Conservation (phyloP, 2,797 vertebrate genomes). For the Danionella dracula region DNA sequence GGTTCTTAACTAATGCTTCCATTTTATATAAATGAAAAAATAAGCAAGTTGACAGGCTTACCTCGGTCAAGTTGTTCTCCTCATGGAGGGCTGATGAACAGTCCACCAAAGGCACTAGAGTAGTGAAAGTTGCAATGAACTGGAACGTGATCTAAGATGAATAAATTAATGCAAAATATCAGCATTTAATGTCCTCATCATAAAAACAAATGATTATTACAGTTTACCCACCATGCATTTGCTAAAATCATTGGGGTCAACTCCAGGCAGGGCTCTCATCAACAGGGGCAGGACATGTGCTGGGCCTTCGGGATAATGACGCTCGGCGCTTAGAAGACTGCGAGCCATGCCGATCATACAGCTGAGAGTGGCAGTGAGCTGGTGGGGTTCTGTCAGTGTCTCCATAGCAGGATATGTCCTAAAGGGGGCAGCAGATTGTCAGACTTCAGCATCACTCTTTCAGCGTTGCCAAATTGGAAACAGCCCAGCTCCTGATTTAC, state of each 20-base stretch:
- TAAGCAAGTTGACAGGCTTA: no score
- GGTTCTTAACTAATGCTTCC: no score
- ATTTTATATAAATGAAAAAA: no score
- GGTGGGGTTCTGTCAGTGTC: conserved; percentile 95
- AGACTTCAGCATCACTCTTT: background rate
- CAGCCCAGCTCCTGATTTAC: background rate
- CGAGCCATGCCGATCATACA: conserved; percentile 96
- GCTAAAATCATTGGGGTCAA: conserved; percentile 98
- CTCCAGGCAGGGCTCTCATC: conserved; percentile 91
- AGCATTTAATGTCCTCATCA: no score
- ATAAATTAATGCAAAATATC: background rate
- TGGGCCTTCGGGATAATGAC: conserved; percentile 88
- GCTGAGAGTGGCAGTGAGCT: conserved; percentile 92
- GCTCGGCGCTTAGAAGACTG: conserved; percentile 83
- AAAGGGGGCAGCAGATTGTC: conserved; percentile 25
- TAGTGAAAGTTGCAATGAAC: conserved; percentile 96
- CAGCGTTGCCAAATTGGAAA: background rate
- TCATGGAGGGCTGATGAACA: conserved; percentile 87
- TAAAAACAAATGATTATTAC: background rate
- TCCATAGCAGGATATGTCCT: conserved; percentile 93
- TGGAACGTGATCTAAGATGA: conserved; percentile 92
- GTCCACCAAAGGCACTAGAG: conserved; percentile 97
- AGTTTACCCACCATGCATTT: conserved; percentile 90
- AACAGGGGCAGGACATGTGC: conserved; percentile 90
- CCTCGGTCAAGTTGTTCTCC: conserved; percentile 83